Conservation (phyloP, 2,797 vertebrate genomes). For the Syngnathus acus region DNA sequence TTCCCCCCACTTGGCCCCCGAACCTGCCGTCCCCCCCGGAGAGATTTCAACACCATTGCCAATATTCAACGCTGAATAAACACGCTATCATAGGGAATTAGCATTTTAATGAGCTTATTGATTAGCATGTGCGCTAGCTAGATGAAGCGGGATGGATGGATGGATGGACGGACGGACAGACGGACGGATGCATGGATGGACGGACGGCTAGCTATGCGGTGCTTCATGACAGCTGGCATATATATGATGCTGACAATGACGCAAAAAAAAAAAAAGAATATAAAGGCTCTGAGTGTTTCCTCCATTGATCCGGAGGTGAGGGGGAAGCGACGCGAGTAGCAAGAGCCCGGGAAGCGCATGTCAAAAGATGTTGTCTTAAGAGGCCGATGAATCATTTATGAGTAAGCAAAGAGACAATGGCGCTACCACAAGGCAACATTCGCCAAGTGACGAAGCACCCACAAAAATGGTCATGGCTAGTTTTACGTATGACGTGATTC, state of each 20-base stretch:
- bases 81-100: neutral
- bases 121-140: neutral
- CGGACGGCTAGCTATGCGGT: neutral
- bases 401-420: neutral
- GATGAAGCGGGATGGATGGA: neutral
- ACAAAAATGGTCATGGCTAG: neutral
- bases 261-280: neutral
- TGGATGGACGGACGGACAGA: neutral
- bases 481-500: neutral
- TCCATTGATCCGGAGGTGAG: neutral
- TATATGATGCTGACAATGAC: neutral
- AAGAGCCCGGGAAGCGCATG: neutral
- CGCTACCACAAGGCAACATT: neutral
- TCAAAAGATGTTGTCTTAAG: neutral
- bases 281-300: neutral
- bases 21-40: neutral
- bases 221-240: neutral
- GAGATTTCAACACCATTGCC: neutral
- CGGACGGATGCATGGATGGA: too few species aligned
- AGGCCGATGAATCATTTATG: neutral
- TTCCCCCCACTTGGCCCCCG: neutral
- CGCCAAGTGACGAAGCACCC: neutral
- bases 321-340: neutral
- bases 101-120: neutral
- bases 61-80: conserved; percentile 3